Percentiles rank a stretch among this genome's conserved stretches.
Conservation (phyloP, 2,797 vertebrate genomes). For the Chloroceryle amazona region DNA sequence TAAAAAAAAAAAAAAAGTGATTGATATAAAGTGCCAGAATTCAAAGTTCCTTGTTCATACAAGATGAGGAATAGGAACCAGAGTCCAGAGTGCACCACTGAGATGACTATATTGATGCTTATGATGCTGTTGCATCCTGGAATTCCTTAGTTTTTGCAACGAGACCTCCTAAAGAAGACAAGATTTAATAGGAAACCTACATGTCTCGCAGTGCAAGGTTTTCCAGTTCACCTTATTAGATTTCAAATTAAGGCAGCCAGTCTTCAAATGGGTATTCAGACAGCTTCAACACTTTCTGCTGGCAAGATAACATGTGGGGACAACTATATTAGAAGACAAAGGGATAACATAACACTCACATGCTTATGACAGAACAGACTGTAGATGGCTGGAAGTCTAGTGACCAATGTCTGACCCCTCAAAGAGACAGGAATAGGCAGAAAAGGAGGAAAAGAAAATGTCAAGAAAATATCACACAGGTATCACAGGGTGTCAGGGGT, state of each 20-base stretch:
- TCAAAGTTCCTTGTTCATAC: background rate
- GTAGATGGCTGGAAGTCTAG: background rate
- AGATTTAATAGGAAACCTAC: background rate
- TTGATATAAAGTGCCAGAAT: background rate
- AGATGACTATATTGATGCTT: background rate
- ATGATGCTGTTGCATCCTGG: background rate
- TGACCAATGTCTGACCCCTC: background rate
- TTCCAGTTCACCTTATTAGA: background rate
- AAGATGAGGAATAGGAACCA: background rate
- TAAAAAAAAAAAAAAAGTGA: background rate
- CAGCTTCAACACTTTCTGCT: background rate
- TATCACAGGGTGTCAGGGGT: too few relatives aligned
- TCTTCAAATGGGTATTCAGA: background rate
- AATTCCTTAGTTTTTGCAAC: background rate
- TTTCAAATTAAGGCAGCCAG: background rate
- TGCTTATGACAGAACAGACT: background rate
- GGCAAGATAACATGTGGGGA: background rate
- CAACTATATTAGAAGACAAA: background rate
- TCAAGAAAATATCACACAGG: background rate
- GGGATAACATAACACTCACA: rapidly evolving
- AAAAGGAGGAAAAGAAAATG: background rate
- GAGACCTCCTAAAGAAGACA: background rate
- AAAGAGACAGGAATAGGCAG: background rate
- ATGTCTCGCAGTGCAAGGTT: background rate
- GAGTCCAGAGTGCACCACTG: rapidly evolving